phyloP scores from a whole-genome alignment of 2,113 vertebrate species.

The Peucedramus taeniatus region DNA sequence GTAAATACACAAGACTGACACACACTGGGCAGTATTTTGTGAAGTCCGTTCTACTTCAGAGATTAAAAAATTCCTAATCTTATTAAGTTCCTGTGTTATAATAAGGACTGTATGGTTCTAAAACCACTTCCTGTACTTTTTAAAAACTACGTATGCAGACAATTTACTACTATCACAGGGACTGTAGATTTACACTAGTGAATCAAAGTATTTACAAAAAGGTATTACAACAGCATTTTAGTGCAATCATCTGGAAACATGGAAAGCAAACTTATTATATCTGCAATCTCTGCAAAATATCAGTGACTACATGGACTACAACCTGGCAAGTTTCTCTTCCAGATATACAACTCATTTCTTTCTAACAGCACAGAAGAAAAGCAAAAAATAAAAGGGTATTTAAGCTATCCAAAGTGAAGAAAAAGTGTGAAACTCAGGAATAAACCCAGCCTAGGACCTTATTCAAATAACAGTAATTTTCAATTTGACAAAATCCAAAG shows the following conservation, averaged over 20 bases:
- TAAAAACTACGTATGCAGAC: background rate
- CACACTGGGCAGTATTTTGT: background rate
- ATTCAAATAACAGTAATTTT: background rate
- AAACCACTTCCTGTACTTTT: background rate
- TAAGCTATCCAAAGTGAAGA: background rate
- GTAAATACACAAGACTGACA: background rate
- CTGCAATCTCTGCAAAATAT: background rate
- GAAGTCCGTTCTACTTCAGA: background rate
- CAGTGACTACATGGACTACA: background rate
- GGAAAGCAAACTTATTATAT: background rate
- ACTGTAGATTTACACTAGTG: background rate
- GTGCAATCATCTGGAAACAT: background rate
- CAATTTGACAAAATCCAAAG: background rate
- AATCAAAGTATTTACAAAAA: background rate
- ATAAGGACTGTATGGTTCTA: background rate
- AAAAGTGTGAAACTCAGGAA: background rate
- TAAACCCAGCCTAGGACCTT: background rate
- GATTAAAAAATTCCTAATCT: background rate
- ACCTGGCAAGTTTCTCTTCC: background rate
- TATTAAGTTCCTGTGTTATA: background rate
- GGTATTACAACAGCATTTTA: background rate
- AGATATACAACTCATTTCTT: background rate
- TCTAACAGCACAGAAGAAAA: background rate
- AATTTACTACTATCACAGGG: background rate
- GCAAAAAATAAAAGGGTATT: background rate